Conservation (phyloP, 2,888 invertebrate genomes). For the Chouioia cunea region DNA sequence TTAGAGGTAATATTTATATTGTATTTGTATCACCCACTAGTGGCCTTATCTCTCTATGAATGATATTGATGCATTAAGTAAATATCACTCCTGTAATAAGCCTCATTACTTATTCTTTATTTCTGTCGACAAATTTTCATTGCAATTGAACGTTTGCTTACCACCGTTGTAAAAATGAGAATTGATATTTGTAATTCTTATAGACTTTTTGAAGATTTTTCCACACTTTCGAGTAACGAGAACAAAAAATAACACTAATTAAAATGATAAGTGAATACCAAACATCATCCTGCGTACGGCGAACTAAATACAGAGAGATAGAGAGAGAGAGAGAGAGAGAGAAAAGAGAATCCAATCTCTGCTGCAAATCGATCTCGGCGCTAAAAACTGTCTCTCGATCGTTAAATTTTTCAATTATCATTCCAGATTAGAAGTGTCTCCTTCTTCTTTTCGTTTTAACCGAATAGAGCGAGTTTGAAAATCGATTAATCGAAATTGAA, state of each 20-base stretch:
- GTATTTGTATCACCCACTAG: conserved; percentile 67
- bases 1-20: conserved; percentile 64
- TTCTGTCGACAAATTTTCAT: conserved; percentile 53
- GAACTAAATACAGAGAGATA: conserved; percentile 22
- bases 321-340: too few relatives aligned
- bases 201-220: conserved; percentile 45
- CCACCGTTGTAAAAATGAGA: conserved; percentile 20
- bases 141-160: conserved; percentile 41
- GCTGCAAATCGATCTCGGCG: neutral
- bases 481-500: conserved; percentile 47
- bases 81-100: conserved; percentile 50
- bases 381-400: conserved; percentile 50
- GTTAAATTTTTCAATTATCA: conserved; percentile 57
- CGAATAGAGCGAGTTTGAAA: conserved; percentile 23
- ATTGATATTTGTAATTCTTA: conserved; percentile 37
- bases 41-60: conserved; percentile 66
- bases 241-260: conserved; percentile 8
- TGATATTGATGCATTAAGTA: conserved; percentile 55
- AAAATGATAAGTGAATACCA: conserved; percentile 19
- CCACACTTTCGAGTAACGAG: conserved; percentile 32
- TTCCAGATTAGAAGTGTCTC: conserved; percentile 57
- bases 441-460: too few relatives aligned
- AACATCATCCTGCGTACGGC: conserved; percentile 17
- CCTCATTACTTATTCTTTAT: conserved; percentile 50
- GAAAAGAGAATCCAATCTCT: too few relatives aligned